Base-by-base conservation (phyloP, 2,113 vertebrate genomes). In the Cyprinus carpio region DNA sequence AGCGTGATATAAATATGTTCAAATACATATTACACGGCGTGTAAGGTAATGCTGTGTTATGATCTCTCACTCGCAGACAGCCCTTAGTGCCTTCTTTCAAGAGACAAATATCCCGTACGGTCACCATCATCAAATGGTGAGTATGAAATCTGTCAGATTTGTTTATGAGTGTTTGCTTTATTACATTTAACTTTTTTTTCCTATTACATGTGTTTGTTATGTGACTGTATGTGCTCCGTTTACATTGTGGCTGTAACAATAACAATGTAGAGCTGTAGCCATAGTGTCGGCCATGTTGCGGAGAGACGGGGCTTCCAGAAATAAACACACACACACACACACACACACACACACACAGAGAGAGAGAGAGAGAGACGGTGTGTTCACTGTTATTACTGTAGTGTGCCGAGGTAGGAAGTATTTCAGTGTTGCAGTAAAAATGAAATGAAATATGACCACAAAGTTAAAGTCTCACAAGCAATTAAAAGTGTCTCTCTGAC, bases 51-150 rank as follows among this genome's bases (percentile, higher is more conserved):
- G 37, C 62, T 85, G 13, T 51, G 89, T 18, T 91, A 62, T 90
- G 90, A 89, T 85, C 65, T 87, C 86, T 79, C 85, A 37, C 40
- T 92, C 89, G 3, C 92, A 98, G 97, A 98, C 97, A 81, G 98
- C 98, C 80, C 97, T 99, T 92, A 99, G 98, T 96, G 97, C 96
- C 93, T 99, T 99, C 94, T 99, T 99, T 92, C 98, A 98, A 95
- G 98, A 99, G 95, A 96, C 98, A 89, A 99, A 96, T 93, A 97
- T 98, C 90, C 97, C 97, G 87, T 98, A 98, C 91, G 96, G 96
- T 91, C 97, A 98, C 95, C 96, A 96, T 93, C 97, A 99, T 96
- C 98, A 99, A 95, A 98, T 99, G 98, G 98, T 99, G 95, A 98
- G 98, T 96, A 87, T 72, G 15, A 75, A 37, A 7, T 2, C 3